These are phyloP conservation scores for Ifrita kowaldi DNA, from an alignment of 2,113 vertebrate species.

Conservation along the genomic window DNA sequence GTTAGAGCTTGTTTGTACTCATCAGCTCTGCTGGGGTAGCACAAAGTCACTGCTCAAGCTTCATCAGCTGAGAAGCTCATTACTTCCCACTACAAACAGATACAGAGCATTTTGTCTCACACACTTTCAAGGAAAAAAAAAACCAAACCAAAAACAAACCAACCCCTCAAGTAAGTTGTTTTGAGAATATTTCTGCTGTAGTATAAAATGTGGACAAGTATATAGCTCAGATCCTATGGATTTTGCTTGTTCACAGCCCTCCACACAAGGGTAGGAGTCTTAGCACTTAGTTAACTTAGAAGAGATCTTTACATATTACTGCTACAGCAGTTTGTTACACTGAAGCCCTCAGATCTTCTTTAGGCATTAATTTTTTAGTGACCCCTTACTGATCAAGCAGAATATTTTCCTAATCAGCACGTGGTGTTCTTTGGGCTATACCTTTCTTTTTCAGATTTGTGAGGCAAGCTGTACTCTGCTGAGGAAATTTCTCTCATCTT, in stretches of 20 bases:
- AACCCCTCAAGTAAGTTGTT: not conserved
- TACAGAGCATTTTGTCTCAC: not conserved
- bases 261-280: not conserved
- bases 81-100: not conserved
- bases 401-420: conserved; percentile 49
- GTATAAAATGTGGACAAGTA: not conserved
- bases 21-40: not conserved
- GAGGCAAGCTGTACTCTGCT: not conserved
- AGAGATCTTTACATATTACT: not conserved
- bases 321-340: not conserved
- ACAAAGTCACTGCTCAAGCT: not conserved
- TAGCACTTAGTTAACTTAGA: not conserved
- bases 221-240: not conserved
- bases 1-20: not conserved
- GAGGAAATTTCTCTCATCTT: not conserved
- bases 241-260: too few species aligned
- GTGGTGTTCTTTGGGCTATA: not conserved
- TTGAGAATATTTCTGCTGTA: not conserved
- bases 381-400: conserved; percentile 28
- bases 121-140: not conserved
- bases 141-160: too few species aligned
- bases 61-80: not conserved
- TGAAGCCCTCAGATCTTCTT: not conserved
- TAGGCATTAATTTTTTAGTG: conserved; percentile 61
- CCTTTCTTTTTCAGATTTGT: not conserved